Evolutionary conservation across 2,797 vertebrate species (phyloP).

Genomic region (Myioborus melanocephalus): DNA sequence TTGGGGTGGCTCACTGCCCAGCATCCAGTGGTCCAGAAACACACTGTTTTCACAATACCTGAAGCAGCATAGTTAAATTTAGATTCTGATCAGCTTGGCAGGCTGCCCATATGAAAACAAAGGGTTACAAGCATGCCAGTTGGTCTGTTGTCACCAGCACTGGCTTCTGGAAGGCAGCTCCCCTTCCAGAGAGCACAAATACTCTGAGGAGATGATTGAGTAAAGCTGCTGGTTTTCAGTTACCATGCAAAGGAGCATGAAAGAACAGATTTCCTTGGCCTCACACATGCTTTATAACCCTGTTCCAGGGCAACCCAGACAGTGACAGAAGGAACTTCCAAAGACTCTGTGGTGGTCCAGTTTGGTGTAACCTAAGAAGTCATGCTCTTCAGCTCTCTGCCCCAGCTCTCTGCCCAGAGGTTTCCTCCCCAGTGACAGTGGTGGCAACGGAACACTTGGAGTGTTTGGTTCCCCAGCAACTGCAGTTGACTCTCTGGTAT

Average conservation of each 20-base stretch:
- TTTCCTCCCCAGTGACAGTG: constrained; percentile 19
- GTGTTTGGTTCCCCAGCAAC: constrained; percentile 65
- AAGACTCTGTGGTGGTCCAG: constrained; percentile 34
- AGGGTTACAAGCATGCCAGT: background rate
- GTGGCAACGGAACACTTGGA: constrained; percentile 9
- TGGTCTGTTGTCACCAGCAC: background rate
- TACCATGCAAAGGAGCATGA: constrained; percentile 30
- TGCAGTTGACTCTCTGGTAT: constrained; percentile 44
- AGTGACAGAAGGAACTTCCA: constrained; percentile 30
- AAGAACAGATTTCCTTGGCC: constrained; percentile 41
- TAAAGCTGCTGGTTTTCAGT: constrained; percentile 13
- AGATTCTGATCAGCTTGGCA: constrained; percentile 4
- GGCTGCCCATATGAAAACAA: background rate
- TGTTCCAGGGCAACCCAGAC: constrained; percentile 25
- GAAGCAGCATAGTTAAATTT: constrained; percentile 35
- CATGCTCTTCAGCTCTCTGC: background rate
- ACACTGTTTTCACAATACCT: constrained; percentile 42
- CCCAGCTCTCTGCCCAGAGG: background rate
- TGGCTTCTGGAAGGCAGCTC: constrained; percentile 13
- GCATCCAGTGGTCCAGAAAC: constrained; percentile 43
- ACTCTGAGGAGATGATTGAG: background rate
- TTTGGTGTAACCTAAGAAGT: constrained; percentile 41
- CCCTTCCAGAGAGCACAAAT: background rate
- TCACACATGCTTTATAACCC: background rate
- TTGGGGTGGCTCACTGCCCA: background rate